Percentiles rank a stretch among this genome's conserved stretches.
phyloP scores from a whole-genome alignment of 1,140 invertebrate species.

The Trachymyrmex cornetzi region DNA sequence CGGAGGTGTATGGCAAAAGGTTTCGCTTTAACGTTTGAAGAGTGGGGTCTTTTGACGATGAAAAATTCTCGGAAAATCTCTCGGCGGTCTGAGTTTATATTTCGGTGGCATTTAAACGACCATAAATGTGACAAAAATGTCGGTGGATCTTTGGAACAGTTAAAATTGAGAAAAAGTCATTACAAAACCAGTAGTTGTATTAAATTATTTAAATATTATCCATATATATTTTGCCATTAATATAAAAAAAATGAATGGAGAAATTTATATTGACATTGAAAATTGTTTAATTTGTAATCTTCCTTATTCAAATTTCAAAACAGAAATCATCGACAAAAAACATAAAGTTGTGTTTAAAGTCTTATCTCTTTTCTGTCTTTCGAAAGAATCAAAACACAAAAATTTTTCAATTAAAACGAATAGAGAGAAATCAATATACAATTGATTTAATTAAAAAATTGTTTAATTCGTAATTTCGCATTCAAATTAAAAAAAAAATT shows the following conservation, averaged over 20 bases:
- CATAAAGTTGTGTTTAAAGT: too few species aligned
- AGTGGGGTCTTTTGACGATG: background rate
- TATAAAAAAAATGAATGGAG: background rate
- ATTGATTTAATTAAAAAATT: background rate
- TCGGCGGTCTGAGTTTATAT: slow-evolving; percentile 1
- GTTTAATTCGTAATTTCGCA: background rate
- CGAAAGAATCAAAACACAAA: too few species aligned
- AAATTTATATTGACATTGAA: too few species aligned
- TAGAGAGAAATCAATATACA: background rate
- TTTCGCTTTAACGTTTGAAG: slow-evolving; percentile 38
- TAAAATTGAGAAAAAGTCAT: too few species aligned
- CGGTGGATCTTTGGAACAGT: background rate
- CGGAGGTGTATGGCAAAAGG: background rate
- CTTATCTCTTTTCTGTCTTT: too few species aligned
- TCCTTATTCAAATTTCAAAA: too few species aligned
- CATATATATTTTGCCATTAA: background rate
- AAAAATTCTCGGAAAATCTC: slow-evolving; percentile 6
- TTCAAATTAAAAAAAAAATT: background rate
- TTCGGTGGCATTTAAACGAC: slow-evolving; percentile 13
- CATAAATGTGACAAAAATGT: background rate
- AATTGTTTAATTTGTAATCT: too few species aligned
- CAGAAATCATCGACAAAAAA: too few species aligned
- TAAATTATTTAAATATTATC: background rate
- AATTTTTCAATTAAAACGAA: background rate
- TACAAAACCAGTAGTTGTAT: too few species aligned